Conservation (phyloP, 2,888 invertebrate species). For the Allophyes oxyacanthae region DNA sequence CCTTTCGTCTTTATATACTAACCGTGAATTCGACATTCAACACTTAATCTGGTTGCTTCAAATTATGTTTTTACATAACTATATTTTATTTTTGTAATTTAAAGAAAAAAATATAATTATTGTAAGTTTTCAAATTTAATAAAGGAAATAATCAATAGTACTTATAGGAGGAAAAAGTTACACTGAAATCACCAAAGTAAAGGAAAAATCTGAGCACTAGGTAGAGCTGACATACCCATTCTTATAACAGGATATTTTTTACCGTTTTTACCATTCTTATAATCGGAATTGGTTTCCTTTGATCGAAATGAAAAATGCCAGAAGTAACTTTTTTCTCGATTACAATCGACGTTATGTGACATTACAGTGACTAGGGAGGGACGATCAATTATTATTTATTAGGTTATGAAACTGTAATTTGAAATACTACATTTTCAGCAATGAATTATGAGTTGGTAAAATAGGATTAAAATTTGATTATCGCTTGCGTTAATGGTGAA, state of each 20-base stretch:
- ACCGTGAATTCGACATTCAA: too few relatives aligned
- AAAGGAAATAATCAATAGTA: too few relatives aligned
- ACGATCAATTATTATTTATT: neutral
- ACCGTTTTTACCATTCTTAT: constrained; percentile 32
- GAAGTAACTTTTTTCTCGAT: constrained; percentile 31
- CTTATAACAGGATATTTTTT: constrained; percentile 36
- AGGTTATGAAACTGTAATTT: constrained; percentile 3
- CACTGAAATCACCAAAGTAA: constrained; percentile 12
- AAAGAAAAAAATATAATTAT: too few relatives aligned
- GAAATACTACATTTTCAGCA: too few relatives aligned
- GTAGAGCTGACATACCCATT: constrained; percentile 35
- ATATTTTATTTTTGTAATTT: too few relatives aligned
- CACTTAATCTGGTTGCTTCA: too few relatives aligned
- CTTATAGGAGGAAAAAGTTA: neutral
- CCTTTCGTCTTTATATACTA: too few relatives aligned
- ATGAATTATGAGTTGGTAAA: too few relatives aligned
- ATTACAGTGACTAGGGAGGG: constrained; percentile 12
- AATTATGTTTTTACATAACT: too few relatives aligned
- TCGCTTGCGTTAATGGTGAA: too few relatives aligned
- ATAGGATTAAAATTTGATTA: too few relatives aligned
- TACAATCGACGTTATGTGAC: constrained; percentile 28
- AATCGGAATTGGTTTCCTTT: constrained; percentile 45
- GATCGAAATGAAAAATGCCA: constrained; percentile 41
- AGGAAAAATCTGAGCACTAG: constrained; percentile 17
- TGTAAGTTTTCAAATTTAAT: too few relatives aligned